Evolutionary conservation across 2,888 invertebrate species (phyloP).

Genomic region (Xylota segnis): DNA sequence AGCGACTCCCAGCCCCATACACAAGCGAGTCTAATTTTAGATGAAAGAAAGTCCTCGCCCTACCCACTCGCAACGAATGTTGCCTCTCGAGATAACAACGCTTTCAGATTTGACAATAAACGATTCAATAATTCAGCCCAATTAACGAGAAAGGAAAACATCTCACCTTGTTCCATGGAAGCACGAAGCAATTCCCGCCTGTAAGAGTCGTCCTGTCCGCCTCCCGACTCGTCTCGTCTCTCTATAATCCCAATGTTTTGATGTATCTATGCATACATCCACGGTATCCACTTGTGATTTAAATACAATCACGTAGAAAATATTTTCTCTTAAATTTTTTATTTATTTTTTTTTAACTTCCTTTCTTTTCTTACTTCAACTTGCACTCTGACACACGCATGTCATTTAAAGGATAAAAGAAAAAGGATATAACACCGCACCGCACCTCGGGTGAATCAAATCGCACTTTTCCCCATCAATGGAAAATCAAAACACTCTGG

Average conservation of each 20-base stretch:
- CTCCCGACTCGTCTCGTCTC: constrained; percentile 23
- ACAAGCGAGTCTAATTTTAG: constrained; percentile 13
- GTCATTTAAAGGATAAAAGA: constrained; percentile 39
- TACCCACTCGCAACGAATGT: not conserved
- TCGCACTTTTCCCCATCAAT: constrained; percentile 10
- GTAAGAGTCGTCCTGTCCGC: constrained; percentile 9
- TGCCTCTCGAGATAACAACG: not conserved
- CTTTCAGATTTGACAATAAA: not conserved
- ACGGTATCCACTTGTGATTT: constrained; percentile 64
- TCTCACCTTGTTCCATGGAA: constrained; percentile 14
- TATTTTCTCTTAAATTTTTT: not conserved
- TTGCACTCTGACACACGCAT: constrained; percentile 69
- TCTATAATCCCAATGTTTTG: constrained; percentile 69
- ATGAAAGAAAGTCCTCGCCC: constrained; percentile 8
- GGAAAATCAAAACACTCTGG: constrained; percentile 14
- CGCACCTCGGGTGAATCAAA: not conserved
- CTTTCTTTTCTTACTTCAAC: constrained; percentile 27
- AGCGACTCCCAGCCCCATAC: not conserved
- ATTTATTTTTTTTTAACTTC: constrained; percentile 30
- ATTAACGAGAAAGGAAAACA: constrained; percentile 1
- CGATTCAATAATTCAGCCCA: constrained; percentile 8
- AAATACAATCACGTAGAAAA: constrained; percentile 37
- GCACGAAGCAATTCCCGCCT: constrained; percentile 1
- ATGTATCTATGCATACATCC: constrained; percentile 39
- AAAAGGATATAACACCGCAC: not conserved